Base-by-base conservation (phyloP, 2,888 invertebrate genomes). In the Brachycybe producta region DNA sequence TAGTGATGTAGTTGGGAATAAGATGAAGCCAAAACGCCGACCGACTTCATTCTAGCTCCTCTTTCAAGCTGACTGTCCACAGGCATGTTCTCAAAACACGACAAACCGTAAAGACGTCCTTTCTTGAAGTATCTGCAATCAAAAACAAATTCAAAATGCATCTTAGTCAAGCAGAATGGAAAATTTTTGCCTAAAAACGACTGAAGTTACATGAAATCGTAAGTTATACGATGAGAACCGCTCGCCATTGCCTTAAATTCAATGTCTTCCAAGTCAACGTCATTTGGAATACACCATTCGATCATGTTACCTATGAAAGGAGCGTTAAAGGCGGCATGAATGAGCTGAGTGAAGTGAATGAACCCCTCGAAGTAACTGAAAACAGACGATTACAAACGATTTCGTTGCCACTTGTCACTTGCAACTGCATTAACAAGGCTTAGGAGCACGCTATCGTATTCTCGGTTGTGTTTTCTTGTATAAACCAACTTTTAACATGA, bases 221-320 rank as follows among this genome's bases (percentile, higher is more conserved):
- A 64, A 28, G 59, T 56, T 27, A 67, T 61, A 40, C 64, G 63
- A 55, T 69, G 69, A 15, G 67, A 67, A 2, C 69, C 69, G 59
- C 68, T 68, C 35, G 66, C 64, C 65, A 69, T 66, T 19, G 69
- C 67, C 54, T 68, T 67, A 56, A 69, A 69, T 57, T 69, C 69
- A 8, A 69, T 65, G 3, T 68, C 68, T 55, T 65, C 64, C 19
- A 68, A 58, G 53, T 68, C 67, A 38, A 61, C 61, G 44, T 68
- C 66, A 23, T 64, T 63, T 30, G 69, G 69, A 51, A 63, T 54
- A 52, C 64, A 63, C 68, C 68, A 69, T 56, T 69, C 69, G 53
- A 69, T 57, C 51, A 68, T 60, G 54, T 69, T 69, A 46, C 68
- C 69, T 69, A 52, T 5, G 57, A 57, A 51, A 52, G 53, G 15